Conservation (phyloP, 2,797 vertebrate species). For the Dermochelys coriacea region DNA sequence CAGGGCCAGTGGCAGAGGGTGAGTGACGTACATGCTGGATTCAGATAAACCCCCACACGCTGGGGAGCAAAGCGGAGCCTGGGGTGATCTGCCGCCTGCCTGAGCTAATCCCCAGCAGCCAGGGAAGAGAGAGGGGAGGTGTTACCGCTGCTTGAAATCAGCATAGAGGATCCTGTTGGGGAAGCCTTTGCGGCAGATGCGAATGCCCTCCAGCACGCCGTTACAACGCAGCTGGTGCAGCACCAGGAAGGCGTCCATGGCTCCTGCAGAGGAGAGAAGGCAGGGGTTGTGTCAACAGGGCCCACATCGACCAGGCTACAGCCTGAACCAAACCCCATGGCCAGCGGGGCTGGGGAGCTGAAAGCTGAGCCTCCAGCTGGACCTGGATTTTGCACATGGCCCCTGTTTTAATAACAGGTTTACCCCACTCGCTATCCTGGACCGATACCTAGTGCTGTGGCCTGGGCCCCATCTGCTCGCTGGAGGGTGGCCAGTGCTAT, state of each 20-base stretch:
- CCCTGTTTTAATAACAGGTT: fast-evolving
- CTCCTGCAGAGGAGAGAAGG: conserved; percentile 76
- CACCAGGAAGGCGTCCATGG: conserved; percentile 92
- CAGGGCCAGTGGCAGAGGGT: background rate
- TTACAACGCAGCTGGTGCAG: conserved; percentile 95
- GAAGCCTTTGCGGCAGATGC: conserved; percentile 95
- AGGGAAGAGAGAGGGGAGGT: background rate
- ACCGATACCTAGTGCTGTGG: background rate
- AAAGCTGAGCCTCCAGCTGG: background rate
- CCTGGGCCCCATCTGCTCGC: background rate
- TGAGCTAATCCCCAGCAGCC: fast-evolving
- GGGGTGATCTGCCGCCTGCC: background rate
- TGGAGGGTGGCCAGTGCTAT: background rate
- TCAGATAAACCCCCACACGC: background rate
- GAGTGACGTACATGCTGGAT: background rate
- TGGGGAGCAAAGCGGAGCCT: background rate
- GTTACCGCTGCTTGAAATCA: conserved; percentile 93
- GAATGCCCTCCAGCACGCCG: conserved; percentile 93
- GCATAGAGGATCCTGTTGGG: conserved; percentile 93
- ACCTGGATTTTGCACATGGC: background rate
- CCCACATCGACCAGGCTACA: background rate
- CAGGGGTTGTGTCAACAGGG: background rate
- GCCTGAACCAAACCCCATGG: background rate
- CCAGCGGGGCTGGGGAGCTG: background rate
- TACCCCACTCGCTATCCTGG: background rate